These are phyloP conservation scores for Indri indri DNA, from an alignment of 2,113 vertebrate genomes.

Conservation along the genomic window DNA sequence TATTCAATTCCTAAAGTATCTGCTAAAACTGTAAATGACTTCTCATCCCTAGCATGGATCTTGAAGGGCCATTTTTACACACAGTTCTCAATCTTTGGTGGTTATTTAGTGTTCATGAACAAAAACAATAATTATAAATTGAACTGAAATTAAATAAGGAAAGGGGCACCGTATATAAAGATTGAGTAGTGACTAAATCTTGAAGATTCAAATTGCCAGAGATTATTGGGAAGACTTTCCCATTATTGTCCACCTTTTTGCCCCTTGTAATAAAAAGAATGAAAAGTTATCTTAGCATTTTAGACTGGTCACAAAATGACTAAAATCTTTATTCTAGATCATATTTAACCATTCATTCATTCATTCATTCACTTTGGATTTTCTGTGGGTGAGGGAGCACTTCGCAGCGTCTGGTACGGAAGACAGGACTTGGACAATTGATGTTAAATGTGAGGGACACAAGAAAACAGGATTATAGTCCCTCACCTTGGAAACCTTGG, in stretches of 20 bases:
- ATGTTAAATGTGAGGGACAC: not conserved
- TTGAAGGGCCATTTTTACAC: not conserved
- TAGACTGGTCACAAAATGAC: not conserved
- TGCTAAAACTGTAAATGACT: not conserved
- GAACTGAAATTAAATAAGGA: not conserved
- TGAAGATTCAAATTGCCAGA: not conserved
- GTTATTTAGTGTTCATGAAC: not conserved
- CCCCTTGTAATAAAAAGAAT: not conserved
- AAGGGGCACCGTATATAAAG: not conserved
- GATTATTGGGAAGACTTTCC: not conserved
- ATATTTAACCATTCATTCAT: not conserved
- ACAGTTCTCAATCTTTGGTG: not conserved
- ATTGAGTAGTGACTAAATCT: not conserved
- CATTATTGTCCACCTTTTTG: not conserved
- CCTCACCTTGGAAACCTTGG: not conserved
- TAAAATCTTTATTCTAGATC: not conserved
- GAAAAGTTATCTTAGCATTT: not conserved
- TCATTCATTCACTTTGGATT: not conserved
- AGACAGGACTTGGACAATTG: not conserved
- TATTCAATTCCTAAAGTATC: not conserved
- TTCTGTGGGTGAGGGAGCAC: not conserved
- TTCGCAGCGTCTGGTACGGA: not conserved
- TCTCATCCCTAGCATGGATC: fast-evolving
- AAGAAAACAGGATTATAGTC: not conserved
- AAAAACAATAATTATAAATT: not conserved